Evolutionary conservation across 2,797 vertebrate species (phyloP).

Genomic region (Aplochiton taeniatus): DNA sequence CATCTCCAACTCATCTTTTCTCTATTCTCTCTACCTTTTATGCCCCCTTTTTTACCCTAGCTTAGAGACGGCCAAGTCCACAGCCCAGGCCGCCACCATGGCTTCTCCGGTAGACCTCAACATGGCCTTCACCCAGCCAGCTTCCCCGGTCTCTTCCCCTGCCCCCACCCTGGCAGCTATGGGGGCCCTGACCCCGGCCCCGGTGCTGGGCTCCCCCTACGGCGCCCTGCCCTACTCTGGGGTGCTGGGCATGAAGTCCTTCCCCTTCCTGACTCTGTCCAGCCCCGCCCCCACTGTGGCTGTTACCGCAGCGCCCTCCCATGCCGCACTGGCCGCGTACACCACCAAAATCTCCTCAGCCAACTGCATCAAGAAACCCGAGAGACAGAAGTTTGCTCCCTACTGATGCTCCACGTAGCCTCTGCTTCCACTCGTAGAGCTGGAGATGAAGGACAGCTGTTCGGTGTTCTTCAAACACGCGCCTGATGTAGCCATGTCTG

Average conservation of each 20-base stretch:
- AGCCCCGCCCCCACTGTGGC: conserved; percentile 75
- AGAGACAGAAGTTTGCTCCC: conserved; percentile 93
- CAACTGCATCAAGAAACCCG: conserved; percentile 91
- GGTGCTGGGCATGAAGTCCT: conserved; percentile 88
- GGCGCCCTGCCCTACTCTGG: conserved; percentile 86
- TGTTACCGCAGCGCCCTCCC: conserved; percentile 76
- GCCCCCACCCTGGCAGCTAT: conserved; percentile 77
- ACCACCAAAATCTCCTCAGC: conserved; percentile 91
- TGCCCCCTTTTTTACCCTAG: conserved; percentile 59
- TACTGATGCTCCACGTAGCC: conserved; percentile 74
- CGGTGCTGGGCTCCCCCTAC: conserved; percentile 83
- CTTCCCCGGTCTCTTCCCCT: conserved; percentile 71
- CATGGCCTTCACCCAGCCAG: conserved; percentile 86
- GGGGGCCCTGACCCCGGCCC: conserved; percentile 76
- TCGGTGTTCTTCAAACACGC: conserved; percentile 55
- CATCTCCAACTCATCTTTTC: conserved; percentile 10
- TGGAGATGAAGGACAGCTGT: conserved; percentile 48
- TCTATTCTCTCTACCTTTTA: conserved; percentile 15
- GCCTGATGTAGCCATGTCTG: conserved; percentile 71
- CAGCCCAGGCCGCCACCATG: conserved; percentile 85
- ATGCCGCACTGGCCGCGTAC: conserved; percentile 82
- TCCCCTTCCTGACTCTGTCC: conserved; percentile 89
- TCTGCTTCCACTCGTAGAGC: neutral
- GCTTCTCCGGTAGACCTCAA: conserved; percentile 85
- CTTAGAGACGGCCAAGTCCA: conserved; percentile 96